Conservation (phyloP, 1,140 invertebrate genomes). For the Bombus sibiricus region DNA sequence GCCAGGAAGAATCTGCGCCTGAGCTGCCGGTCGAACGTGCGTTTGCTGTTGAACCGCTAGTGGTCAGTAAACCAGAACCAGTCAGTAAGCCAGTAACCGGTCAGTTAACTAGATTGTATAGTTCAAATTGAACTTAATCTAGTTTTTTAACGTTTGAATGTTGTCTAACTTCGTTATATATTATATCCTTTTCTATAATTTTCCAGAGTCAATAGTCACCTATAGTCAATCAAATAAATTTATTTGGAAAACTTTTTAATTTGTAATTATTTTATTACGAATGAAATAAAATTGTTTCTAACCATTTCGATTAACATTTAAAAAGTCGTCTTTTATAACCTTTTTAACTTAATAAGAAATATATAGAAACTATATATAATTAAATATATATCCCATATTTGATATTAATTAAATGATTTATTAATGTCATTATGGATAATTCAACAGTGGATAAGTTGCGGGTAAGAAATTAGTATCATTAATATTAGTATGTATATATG, state of each 20-base stretch:
- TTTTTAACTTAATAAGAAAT: background rate
- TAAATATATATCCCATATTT: background rate
- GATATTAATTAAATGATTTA: background rate
- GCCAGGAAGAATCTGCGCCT: too few species aligned
- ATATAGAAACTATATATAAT: background rate
- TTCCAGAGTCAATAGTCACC: background rate
- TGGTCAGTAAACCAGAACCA: too few species aligned
- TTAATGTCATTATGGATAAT: background rate
- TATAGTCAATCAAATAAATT: background rate
- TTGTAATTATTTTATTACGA: background rate
- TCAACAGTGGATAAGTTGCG: conserved; percentile 28
- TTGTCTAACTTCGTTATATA: too few species aligned
- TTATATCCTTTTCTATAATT: background rate
- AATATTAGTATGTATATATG: too few species aligned
- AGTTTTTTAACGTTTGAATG: background rate
- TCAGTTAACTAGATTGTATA: background rate
- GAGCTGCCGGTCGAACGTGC: too few species aligned
- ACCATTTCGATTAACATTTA: background rate
- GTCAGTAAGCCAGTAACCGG: too few species aligned
- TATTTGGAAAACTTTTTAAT: background rate
- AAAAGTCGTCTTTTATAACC: background rate
- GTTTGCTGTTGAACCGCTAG: too few species aligned
- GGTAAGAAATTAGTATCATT: conserved; percentile 26
- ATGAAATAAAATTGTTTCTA: background rate
- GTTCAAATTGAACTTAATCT: background rate